phyloP scores from a whole-genome alignment of 2,888 invertebrate species.

The Lysandra bellargus region DNA sequence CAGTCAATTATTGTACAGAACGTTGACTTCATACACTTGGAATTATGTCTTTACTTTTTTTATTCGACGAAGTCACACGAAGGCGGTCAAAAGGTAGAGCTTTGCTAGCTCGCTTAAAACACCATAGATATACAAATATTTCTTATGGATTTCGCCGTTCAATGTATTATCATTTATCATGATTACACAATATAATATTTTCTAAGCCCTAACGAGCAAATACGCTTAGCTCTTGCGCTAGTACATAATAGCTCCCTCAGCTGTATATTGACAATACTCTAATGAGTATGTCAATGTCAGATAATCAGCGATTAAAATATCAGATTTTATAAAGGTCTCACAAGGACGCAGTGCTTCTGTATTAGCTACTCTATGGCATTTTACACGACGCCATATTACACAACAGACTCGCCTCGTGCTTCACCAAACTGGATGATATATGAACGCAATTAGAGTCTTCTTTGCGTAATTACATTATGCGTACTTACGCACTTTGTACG shows the following conservation, averaged over 20 bases:
- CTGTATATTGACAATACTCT: background rate
- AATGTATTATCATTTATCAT: too few relatives aligned
- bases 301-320: background rate
- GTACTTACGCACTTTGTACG: constrained; percentile 31
- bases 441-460: constrained; percentile 37
- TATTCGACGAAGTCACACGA: too few relatives aligned
- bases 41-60: background rate
- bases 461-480: constrained; percentile 35
- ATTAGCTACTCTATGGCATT: constrained; percentile 33
- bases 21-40: background rate
- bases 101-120: background rate
- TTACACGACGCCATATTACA: constrained; percentile 52
- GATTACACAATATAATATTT: too few relatives aligned
- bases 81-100: background rate
- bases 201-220: too few relatives aligned
- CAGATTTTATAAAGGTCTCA: background rate
- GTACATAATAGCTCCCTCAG: too few relatives aligned
- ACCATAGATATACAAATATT: background rate
- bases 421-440: constrained; percentile 41
- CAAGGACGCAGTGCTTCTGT: background rate
- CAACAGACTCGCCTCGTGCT: constrained; percentile 48
- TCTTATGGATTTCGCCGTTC: too few relatives aligned
- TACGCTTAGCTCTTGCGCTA: too few relatives aligned
- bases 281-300: too few relatives aligned
- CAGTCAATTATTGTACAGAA: background rate